Evolutionary conservation across 2,797 vertebrate genomes (phyloP).

Genomic region (Centroberyx gerrardi): DNA sequence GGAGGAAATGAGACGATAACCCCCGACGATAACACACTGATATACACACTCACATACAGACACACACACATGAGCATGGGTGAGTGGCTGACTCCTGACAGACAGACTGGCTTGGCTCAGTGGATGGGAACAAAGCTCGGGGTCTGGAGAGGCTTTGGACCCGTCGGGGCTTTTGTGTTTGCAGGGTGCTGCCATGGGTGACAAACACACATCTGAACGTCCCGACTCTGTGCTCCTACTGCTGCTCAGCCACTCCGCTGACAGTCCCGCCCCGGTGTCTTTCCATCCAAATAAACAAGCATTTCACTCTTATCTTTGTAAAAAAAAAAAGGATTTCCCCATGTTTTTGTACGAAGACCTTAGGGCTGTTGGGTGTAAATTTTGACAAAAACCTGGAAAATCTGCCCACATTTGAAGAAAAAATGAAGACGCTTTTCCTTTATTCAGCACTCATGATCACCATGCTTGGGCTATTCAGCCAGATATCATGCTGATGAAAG

Average conservation of each 20-base stretch:
- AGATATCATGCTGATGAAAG: background rate
- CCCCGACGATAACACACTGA: background rate
- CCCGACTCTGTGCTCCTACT: slow-evolving; percentile 27
- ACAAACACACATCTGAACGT: slow-evolving; percentile 54
- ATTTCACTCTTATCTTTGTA: background rate
- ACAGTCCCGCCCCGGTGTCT: background rate
- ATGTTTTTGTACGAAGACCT: background rate
- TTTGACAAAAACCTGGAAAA: too few species aligned
- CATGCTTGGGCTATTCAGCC: too few species aligned
- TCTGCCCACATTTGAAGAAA: too few species aligned
- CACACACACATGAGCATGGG: slow-evolving; percentile 6
- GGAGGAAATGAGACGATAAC: background rate
- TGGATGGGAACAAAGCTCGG: slow-evolving; percentile 68
- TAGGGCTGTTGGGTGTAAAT: too few species aligned
- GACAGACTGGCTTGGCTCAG: slow-evolving; percentile 61
- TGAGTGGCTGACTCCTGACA: slow-evolving; percentile 47
- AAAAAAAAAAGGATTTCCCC: background rate
- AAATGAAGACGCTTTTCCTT: too few species aligned
- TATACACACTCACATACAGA: slow-evolving; percentile 1
- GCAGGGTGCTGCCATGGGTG: slow-evolving; percentile 61
- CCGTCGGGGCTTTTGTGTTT: slow-evolving; percentile 56
- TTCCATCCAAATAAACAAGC: background rate
- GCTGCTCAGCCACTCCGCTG: slow-evolving; percentile 35
- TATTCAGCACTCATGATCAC: too few species aligned
- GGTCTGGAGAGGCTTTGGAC: slow-evolving; percentile 60